These are phyloP conservation scores for Spodoptera litura DNA, from an alignment of 1,140 invertebrate genomes.

Conservation along the genomic window DNA sequence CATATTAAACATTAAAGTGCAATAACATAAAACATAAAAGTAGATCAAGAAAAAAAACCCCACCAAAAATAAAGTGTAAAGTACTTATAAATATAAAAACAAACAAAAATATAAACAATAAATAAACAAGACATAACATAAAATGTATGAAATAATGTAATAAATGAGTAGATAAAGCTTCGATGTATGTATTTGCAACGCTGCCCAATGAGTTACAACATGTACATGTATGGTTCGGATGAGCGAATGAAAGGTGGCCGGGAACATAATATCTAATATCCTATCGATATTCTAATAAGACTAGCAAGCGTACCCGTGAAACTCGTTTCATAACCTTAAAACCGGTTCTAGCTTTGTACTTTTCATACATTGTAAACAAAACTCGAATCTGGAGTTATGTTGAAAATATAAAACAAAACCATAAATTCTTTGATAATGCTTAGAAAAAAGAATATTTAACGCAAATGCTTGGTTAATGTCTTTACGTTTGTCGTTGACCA, in stretches of 20 bases:
- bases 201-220: constrained; percentile 11
- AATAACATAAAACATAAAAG: not conserved
- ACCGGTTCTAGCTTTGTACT: too few species aligned
- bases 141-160: constrained; percentile 5
- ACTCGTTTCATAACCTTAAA: too few species aligned
- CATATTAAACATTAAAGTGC: not conserved
- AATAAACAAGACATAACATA: constrained; percentile 13
- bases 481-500: too few species aligned
- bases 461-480: too few species aligned
- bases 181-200: constrained; percentile 28
- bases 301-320: too few species aligned
- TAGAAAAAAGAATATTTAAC: too few species aligned
- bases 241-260: constrained; percentile 24
- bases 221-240: not conserved
- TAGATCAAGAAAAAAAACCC: not conserved
- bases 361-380: too few species aligned
- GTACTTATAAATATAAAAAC: not conserved
- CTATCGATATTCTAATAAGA: not conserved
- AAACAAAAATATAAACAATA: constrained; percentile 22
- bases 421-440: too few species aligned
- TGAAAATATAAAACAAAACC: too few species aligned
- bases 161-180: constrained; percentile 4
- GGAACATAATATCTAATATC: not conserved
- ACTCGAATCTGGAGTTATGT: too few species aligned
- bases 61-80: not conserved